A percentile compares a stretch with the other conserved stretches of the same genome.
Conservation (phyloP, 1,140 invertebrate genomes). For the Penaeus chinensis region DNA sequence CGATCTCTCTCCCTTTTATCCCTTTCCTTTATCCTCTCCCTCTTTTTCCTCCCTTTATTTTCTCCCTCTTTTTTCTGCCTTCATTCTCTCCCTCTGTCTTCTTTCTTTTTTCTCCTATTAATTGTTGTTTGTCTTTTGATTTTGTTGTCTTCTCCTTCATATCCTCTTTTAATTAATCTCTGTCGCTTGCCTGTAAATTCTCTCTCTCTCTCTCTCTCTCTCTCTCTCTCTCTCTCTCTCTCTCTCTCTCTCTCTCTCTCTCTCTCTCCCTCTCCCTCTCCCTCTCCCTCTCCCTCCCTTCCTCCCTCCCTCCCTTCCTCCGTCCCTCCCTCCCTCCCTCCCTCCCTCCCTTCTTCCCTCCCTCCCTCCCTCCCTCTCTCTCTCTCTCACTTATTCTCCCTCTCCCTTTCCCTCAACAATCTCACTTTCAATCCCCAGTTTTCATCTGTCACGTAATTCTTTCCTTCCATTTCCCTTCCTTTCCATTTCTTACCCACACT, state of each 20-base stretch:
- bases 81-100: neutral
- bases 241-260: conserved; percentile 23
- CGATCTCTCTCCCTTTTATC: neutral
- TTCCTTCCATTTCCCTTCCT: neutral
- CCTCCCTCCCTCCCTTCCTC: neutral
- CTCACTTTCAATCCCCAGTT: neutral
- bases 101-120: too few species aligned
- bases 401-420: neutral
- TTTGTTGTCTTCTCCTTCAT: neutral
- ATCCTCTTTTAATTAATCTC: neutral
- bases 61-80: neutral
- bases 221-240: conserved; percentile 30
- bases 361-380: neutral
- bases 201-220: neutral
- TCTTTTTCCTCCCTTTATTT: neutral
- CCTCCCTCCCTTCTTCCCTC: neutral
- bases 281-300: neutral
- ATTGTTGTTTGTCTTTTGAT: neutral
- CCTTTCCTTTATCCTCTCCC: neutral
- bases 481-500: neutral
- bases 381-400: neutral
- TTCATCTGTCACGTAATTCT: neutral
- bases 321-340: neutral
- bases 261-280: neutral
- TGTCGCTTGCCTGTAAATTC: neutral